These are phyloP conservation scores for Rhea americana DNA, from an alignment of 2,113 vertebrate species.

Conservation along the genomic window DNA sequence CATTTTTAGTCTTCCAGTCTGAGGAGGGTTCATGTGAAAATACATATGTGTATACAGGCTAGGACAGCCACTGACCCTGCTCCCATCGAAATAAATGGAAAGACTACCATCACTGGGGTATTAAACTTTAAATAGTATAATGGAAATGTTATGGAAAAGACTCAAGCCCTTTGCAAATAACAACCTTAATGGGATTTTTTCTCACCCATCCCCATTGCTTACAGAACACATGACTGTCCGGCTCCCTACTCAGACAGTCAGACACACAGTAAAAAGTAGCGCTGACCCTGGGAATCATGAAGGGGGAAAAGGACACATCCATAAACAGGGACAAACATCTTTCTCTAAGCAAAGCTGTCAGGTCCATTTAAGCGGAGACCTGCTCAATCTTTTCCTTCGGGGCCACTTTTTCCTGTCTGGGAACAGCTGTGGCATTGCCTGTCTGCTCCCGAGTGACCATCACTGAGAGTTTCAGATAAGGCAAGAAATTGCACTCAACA, in stretches of 20 bases:
- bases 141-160: slow-evolving; percentile 33
- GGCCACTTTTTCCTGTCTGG: slow-evolving; percentile 75
- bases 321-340: slow-evolving; percentile 79
- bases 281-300: slow-evolving; percentile 75
- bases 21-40: slow-evolving; percentile 5
- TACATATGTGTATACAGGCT: neutral
- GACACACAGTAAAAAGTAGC: slow-evolving; percentile 74
- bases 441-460: slow-evolving; percentile 65
- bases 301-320: slow-evolving; percentile 64
- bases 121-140: slow-evolving; percentile 50
- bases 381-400: slow-evolving; percentile 67
- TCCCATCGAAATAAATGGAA: neutral
- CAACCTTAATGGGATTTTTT: slow-evolving; percentile 51
- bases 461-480: slow-evolving; percentile 76
- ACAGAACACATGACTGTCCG: slow-evolving; percentile 6
- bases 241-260: slow-evolving; percentile 63
- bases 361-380: slow-evolving; percentile 68
- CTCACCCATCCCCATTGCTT: slow-evolving; percentile 58
- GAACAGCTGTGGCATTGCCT: slow-evolving; percentile 55
- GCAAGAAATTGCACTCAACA: slow-evolving; percentile 64
- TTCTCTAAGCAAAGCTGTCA: slow-evolving; percentile 75
- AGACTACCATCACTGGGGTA: neutral
- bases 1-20: neutral
- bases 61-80: neutral
- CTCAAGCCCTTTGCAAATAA: neutral